A percentile compares a stretch with the other conserved stretches of the same genome.
These are phyloP conservation scores for Scaptomyza caliginosa DNA, from an alignment of 2,888 invertebrate species.

Conservation along the genomic window DNA sequence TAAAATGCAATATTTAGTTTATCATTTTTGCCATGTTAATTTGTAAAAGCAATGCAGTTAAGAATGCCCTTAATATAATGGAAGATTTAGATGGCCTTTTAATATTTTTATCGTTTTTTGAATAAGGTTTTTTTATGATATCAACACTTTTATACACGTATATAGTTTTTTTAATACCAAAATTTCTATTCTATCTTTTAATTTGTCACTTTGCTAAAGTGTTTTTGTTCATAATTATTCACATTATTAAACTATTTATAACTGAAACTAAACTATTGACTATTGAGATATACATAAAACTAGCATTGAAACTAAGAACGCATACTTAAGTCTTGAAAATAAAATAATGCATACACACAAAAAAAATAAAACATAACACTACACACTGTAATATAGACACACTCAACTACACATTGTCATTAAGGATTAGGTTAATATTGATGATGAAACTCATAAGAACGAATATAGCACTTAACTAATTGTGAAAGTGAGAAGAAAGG, in stretches of 20 bases:
- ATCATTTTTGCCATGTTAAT: conserved; percentile 72
- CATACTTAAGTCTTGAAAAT: conserved; percentile 59
- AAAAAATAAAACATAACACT: conserved; percentile 22
- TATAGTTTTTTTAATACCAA: conserved; percentile 1
- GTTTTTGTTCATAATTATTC: conserved; percentile 59
- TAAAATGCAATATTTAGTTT: conserved; percentile 72
- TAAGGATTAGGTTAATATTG: conserved; percentile 72
- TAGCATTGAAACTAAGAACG: conserved; percentile 50
- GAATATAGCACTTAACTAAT: conserved; percentile 68
- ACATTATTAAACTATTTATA: conserved; percentile 75
- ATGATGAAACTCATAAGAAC: conserved; percentile 50
- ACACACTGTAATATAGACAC: conserved; percentile 74
- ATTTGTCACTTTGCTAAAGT: conserved; percentile 29
- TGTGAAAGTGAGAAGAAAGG: conserved; percentile 54
- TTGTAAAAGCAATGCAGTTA: conserved; percentile 67
- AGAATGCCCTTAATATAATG: conserved; percentile 45
- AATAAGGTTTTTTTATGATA: conserved; percentile 12
- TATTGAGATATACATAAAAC: conserved; percentile 74
- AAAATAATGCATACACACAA: conserved; percentile 32
- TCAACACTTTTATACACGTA: conserved; percentile 1
- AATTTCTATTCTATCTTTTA: conserved; percentile 12
- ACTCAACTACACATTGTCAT: conserved; percentile 59
- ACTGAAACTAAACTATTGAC: conserved; percentile 75
- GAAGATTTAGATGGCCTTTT: conserved; percentile 35
- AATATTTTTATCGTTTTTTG: conserved; percentile 8